These are phyloP conservation scores for Pandemis corylana DNA, from an alignment of 2,888 invertebrate genomes.

Conservation along the genomic window DNA sequence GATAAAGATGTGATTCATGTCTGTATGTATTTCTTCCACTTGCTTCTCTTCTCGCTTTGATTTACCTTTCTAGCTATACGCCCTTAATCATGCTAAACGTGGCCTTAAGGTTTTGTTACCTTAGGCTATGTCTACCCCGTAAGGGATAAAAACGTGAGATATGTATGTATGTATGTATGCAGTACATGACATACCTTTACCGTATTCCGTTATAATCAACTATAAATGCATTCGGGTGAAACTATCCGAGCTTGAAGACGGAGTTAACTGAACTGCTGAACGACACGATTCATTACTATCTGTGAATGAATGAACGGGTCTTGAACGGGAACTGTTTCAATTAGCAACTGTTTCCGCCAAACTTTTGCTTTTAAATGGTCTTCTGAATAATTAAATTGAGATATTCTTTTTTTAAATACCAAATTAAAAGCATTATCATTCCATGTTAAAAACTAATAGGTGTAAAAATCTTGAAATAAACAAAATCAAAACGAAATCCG, in stretches of 20 bases:
- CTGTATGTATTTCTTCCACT: too few relatives aligned
- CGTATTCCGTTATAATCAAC: not conserved
- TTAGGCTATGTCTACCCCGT: too few relatives aligned
- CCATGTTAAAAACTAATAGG: not conserved
- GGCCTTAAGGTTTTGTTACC: too few relatives aligned
- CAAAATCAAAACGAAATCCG: not conserved
- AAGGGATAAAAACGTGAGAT: too few relatives aligned
- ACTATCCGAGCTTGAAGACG: slow-evolving; percentile 16
- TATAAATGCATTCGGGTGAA: slow-evolving; percentile 18
- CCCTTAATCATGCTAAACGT: too few relatives aligned
- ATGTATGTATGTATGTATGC: too few relatives aligned
- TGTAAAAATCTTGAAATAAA: not conserved
- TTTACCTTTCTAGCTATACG: too few relatives aligned
- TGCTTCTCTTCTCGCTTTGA: too few relatives aligned
- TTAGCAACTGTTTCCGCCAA: slow-evolving; percentile 22
- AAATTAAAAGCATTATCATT: not conserved
- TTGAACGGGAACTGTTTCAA: slow-evolving; percentile 13
- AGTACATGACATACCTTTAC: not conserved
- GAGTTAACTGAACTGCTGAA: slow-evolving; percentile 30
- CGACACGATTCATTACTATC: slow-evolving; percentile 31
- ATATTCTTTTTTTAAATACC: not conserved
- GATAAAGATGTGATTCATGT: too few relatives aligned
- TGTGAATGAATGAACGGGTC: slow-evolving; percentile 31
- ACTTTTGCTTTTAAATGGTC: not conserved
- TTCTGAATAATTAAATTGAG: not conserved